Evolutionary conservation across 1,140 invertebrate genomes (phyloP).

Genomic region (Drosophila dunni): DNA sequence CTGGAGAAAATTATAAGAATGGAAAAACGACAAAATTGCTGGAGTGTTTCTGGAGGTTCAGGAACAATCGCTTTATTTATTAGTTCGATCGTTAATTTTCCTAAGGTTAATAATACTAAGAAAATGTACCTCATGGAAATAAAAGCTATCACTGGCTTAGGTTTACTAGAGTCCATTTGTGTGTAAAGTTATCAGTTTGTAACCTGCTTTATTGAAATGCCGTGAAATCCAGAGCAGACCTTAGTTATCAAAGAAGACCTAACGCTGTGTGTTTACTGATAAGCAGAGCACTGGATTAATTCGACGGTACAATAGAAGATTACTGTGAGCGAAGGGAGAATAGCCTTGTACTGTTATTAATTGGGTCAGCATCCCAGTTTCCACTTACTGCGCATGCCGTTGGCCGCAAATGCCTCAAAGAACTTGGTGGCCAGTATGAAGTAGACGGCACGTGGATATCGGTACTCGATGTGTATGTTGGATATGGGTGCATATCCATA

Average conservation of each 20-base stretch:
- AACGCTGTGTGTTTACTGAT: conserved; percentile 52
- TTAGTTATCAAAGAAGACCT: conserved; percentile 40
- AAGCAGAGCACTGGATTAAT: conserved; percentile 50
- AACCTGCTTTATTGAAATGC: not conserved
- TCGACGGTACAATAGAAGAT: conserved; percentile 53
- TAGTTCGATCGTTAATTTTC: too few relatives aligned
- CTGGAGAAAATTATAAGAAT: too few relatives aligned
- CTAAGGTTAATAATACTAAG: too few relatives aligned
- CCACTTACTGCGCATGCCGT: conserved; percentile 83
- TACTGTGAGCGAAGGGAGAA: conserved; percentile 46
- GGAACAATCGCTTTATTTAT: too few relatives aligned
- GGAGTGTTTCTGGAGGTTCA: too few relatives aligned
- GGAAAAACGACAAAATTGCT: too few relatives aligned
- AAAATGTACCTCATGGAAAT: too few relatives aligned
- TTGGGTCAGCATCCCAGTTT: conserved; percentile 6
- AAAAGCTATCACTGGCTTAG: too few relatives aligned
- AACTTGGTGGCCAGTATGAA: conserved; percentile 81
- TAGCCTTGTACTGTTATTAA: conserved; percentile 7
- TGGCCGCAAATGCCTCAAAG: conserved; percentile 83
- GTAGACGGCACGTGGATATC: conserved; percentile 76
- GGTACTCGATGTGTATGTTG: conserved; percentile 54
- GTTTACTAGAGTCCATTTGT: too few relatives aligned
- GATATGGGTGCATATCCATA: conserved; percentile 67
- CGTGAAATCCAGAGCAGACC: conserved; percentile 27
- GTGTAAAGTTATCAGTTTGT: conserved; percentile 11